Evolutionary conservation across 2,797 vertebrate genomes (phyloP), one percentile per base, ranked within the genome.

Genomic region (Trematomus bernacchii): DNA sequence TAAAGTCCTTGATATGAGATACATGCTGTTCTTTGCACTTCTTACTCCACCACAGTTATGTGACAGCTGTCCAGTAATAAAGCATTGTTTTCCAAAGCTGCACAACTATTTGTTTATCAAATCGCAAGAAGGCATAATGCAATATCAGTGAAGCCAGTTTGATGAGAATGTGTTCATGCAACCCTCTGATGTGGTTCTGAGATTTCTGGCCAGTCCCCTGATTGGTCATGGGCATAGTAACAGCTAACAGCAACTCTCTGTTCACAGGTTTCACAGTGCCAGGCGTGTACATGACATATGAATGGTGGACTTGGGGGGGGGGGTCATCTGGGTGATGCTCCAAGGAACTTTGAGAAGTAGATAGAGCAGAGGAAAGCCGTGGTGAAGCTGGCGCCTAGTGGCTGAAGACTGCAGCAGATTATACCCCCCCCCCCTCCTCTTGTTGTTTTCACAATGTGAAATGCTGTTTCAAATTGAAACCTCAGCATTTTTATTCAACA

Each of bases 381-480:
- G 51, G 5, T 47, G n/a, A 14, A 52, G 73, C 69, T 65, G 70
- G 83, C 68, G 75, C 75, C 75, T 75, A 67, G 75, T 70, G 70
- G 66, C 55, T 74, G 70, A 60, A 71, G 64, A 18, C 19, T 53
- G 77, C 70, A 43, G 55, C 23, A 43, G n/a, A 44, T 59, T 40
- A 59, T 9, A 27, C 30, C 47, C 9, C 18, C 11, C 14, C 3
- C 23, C 27, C 27, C 27, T 5, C 27, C 27, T 27, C 27, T 27
- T 27, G 27, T 27, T 5, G 27, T 27, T 27, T 27, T 27, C 27
- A 27, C 27, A 27, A 27, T 27, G 5, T 27, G 27, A 27, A 27
- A 27, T 27, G 27, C 23, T 27, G 23, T 27, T 27, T 27, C 3
- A 27, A 27, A 27, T 27, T 27, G 23, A 27, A 27, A 3, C 3